Evolutionary conservation across 2,797 vertebrate genomes (phyloP).

Genomic region (Lepus oiostolus): DNA sequence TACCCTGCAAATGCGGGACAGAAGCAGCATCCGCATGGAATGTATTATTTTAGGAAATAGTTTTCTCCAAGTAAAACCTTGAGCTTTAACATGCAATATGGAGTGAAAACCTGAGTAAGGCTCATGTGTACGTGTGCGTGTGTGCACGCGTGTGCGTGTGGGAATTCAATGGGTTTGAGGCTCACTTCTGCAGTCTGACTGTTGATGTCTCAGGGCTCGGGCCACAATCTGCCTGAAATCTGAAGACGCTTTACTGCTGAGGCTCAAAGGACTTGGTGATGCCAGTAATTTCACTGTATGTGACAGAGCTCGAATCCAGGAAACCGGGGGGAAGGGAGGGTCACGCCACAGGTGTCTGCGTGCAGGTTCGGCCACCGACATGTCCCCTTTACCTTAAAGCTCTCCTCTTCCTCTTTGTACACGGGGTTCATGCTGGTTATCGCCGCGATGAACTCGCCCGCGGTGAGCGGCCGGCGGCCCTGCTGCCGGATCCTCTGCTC

Average conservation of each 20-base stretch:
- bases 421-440: conserved; percentile 89
- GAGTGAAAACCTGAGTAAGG: background rate
- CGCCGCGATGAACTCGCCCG: conserved; percentile 88
- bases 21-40: background rate
- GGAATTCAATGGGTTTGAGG: background rate
- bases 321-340: rapidly evolving
- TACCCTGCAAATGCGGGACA: rapidly evolving
- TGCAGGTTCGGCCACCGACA: rapidly evolving
- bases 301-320: background rate
- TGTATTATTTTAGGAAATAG: background rate
- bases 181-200: background rate
- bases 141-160: background rate
- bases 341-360: rapidly evolving
- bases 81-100: background rate
- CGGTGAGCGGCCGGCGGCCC: conserved; percentile 86
- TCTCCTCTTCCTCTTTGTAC: conserved; percentile 92
- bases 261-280: background rate
- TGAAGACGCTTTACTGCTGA: background rate
- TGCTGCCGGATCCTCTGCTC: conserved; percentile 88
- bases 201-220: background rate
- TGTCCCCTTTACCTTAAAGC: conserved; percentile 89
- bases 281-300: background rate
- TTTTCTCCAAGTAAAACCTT: background rate
- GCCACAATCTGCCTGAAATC: background rate
- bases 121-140: background rate